These are phyloP conservation scores for Hepsetus odoe DNA, from an alignment of 2,113 vertebrate genomes.

Conservation along the genomic window DNA sequence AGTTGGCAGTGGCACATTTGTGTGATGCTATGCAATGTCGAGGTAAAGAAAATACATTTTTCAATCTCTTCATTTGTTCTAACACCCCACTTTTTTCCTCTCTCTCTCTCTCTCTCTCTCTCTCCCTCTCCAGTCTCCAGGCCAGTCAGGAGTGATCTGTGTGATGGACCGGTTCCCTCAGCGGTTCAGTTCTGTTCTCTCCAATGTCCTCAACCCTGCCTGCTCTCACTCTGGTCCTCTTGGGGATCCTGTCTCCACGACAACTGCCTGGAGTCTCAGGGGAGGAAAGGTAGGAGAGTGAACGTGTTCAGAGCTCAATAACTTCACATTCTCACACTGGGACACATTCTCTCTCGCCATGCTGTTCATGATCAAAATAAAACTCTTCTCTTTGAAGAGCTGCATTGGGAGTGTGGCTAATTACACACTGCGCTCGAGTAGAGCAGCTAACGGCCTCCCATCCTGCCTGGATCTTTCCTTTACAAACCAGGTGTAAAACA, in stretches of 20 bases:
- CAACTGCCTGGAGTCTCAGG: constrained; percentile 84
- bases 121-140: constrained; percentile 75
- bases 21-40: too few relatives aligned
- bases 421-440: too few relatives aligned
- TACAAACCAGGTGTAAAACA: too few relatives aligned
- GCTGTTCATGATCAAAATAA: too few relatives aligned
- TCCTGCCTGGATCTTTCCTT: too few relatives aligned
- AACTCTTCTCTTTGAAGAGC: background rate
- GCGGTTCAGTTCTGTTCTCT: constrained; percentile 82
- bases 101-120: constrained; percentile 1
- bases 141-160: constrained; percentile 82
- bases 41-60: too few relatives aligned
- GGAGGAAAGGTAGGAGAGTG: constrained; percentile 80
- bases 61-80: background rate
- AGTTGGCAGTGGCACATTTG: too few relatives aligned
- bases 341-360: too few relatives aligned
- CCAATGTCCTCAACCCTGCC: constrained; percentile 80
- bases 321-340: background rate
- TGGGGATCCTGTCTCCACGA: constrained; percentile 88
- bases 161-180: constrained; percentile 75
- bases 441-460: too few relatives aligned
- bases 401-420: too few relatives aligned
- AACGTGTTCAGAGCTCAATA: background rate
- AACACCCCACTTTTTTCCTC: constrained; percentile 12
- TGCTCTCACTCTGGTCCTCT: constrained; percentile 82